Evolutionary conservation across 2,113 vertebrate genomes (phyloP).

Genomic region (Plestiodon gilberti): DNA sequence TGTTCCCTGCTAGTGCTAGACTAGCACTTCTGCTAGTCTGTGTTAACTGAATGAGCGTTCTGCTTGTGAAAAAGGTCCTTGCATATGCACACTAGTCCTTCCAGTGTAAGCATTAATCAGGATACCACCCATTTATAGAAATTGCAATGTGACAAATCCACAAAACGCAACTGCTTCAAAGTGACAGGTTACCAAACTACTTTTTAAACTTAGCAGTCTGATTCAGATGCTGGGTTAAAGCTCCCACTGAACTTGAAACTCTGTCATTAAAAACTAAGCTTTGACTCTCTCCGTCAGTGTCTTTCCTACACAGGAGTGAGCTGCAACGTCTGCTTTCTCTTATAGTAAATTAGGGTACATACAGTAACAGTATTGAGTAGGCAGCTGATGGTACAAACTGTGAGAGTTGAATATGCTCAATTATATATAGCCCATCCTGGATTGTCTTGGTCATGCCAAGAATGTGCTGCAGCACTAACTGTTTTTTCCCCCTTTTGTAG

Average conservation of each 20-base stretch:
- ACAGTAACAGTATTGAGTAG: neutral
- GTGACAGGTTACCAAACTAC: too few relatives aligned
- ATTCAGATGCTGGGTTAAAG: too few relatives aligned
- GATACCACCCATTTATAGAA: neutral
- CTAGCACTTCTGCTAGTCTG: too few relatives aligned
- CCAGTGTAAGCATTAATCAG: too few relatives aligned
- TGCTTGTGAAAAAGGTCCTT: too few relatives aligned
- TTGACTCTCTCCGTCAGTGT: neutral
- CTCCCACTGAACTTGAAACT: neutral
- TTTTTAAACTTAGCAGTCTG: too few relatives aligned
- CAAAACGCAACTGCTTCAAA: neutral
- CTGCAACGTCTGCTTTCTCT: neutral
- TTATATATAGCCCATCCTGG: neutral
- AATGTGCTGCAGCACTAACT: neutral
- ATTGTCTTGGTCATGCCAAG: too few relatives aligned
- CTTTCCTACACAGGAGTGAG: neutral
- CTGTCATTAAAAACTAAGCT: neutral
- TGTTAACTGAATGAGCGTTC: too few relatives aligned
- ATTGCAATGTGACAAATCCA: neutral
- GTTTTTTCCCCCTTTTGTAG: constrained; percentile 66
- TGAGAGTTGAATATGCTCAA: neutral
- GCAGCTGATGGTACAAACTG: neutral
- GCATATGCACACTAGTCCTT: too few relatives aligned
- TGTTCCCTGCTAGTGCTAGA: too few relatives aligned
- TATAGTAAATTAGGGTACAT: neutral